These are phyloP conservation scores for Gobiocypris rarus DNA, from an alignment of 2,113 vertebrate genomes.

Conservation along the genomic window DNA sequence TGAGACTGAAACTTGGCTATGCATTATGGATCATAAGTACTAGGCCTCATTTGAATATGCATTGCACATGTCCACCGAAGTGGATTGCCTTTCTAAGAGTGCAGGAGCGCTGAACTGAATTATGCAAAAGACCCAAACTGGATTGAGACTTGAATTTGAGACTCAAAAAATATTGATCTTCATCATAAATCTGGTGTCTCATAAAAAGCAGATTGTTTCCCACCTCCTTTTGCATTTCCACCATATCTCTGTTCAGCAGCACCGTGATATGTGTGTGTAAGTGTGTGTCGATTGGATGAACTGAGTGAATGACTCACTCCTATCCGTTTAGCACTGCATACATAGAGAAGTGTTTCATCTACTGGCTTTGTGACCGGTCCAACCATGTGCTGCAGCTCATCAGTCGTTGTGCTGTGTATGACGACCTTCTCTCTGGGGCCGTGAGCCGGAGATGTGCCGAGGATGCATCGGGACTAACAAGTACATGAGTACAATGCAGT, in stretches of 20 bases:
- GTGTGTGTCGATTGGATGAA: neutral
- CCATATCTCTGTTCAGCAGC: conserved; percentile 7
- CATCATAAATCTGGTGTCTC: conserved; percentile 16
- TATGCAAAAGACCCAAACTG: conserved; percentile 7
- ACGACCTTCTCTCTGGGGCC: conserved; percentile 24
- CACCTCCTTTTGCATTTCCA: neutral
- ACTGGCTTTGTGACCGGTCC: conserved; percentile 29
- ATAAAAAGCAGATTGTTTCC: conserved; percentile 3
- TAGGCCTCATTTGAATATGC: conserved; percentile 43
- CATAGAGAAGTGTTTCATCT: conserved; percentile 26
- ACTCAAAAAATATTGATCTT: neutral
- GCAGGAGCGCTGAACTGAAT: conserved; percentile 1
- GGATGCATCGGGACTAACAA: conserved; percentile 46
- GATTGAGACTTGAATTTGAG: conserved; percentile 1
- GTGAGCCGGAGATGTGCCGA: conserved; percentile 14
- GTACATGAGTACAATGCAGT: conserved; percentile 21
- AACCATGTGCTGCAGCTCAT: conserved; percentile 31
- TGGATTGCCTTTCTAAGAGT: conserved; percentile 19
- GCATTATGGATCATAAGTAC: conserved; percentile 52
- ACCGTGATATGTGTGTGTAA: neutral
- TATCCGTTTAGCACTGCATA: neutral
- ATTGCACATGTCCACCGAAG: conserved; percentile 11
- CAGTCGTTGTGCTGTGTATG: conserved; percentile 15
- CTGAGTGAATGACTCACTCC: neutral
- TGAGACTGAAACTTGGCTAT: conserved; percentile 49